phyloP scores from a whole-genome alignment of 1,140 invertebrate genomes.

The Lordiphosa mommai region DNA sequence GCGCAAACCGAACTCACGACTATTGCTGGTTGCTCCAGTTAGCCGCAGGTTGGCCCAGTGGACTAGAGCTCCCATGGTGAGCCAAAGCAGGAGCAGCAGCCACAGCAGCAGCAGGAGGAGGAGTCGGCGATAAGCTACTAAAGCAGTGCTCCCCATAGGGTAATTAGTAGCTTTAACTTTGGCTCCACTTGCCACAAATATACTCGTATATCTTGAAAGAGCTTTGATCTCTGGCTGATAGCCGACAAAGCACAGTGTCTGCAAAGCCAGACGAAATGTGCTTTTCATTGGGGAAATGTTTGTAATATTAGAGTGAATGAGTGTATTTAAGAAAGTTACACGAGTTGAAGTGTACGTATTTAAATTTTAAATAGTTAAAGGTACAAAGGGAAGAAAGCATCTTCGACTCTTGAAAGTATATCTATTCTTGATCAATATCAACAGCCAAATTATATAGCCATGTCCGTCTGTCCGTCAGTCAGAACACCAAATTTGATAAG shows the following conservation, averaged over 20 bases:
- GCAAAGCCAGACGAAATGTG: neutral
- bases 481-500: too few species aligned
- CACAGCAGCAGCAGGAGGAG: conserved; percentile 3
- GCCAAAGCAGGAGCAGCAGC: neutral
- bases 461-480: too few species aligned
- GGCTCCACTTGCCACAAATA: conserved; percentile 62
- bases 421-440: too few species aligned
- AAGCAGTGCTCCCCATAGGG: conserved; percentile 61
- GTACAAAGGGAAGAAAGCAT: too few species aligned
- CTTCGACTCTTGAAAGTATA: too few species aligned
- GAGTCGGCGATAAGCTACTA: conserved; percentile 27
- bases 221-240: conserved; percentile 63
- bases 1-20: conserved; percentile 65
- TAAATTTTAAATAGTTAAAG: too few species aligned
- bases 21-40: conserved; percentile 21
- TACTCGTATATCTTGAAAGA: conserved; percentile 36
- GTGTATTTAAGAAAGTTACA: too few species aligned
- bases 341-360: too few species aligned
- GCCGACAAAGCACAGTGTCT: conserved; percentile 33
- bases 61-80: conserved; percentile 13
- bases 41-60: conserved; percentile 15
- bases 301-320: neutral
- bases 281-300: neutral
- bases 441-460: too few species aligned
- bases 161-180: conserved; percentile 64